These are phyloP conservation scores for Chrysolina oricalcia DNA, from an alignment of 2,888 invertebrate species.

Conservation along the genomic window DNA sequence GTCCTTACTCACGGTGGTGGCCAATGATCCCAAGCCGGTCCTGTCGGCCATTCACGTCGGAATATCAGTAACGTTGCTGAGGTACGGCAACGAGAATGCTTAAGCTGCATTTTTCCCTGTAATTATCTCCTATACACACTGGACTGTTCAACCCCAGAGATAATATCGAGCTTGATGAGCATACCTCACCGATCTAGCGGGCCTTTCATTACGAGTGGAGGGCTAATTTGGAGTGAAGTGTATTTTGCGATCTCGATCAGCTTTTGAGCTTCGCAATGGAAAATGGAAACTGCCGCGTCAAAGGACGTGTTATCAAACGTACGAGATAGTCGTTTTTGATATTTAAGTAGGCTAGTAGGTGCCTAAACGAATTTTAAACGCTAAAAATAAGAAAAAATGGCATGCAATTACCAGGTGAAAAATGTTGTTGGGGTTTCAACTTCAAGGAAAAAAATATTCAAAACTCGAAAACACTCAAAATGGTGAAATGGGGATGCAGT, in stretches of 20 bases:
- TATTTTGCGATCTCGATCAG: constrained; percentile 10
- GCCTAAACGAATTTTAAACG: too few species aligned
- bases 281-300: background rate
- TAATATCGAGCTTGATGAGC: constrained; percentile 44
- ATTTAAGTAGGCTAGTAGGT: too few species aligned
- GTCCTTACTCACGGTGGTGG: too few species aligned
- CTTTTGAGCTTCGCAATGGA: background rate
- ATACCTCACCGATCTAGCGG: constrained; percentile 39
- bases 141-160: constrained; percentile 37
- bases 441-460: too few species aligned
- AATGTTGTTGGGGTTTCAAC: too few species aligned
- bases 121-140: constrained; percentile 45
- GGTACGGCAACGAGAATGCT: constrained; percentile 23
- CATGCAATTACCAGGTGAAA: too few species aligned
- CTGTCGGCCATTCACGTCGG: background rate
- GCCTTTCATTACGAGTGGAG: constrained; percentile 37
- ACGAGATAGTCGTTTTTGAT: too few species aligned
- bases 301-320: too few species aligned
- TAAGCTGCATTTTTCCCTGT: constrained; percentile 46
- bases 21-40: background rate
- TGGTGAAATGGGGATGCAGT: too few species aligned
- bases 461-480: too few species aligned
- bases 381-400: too few species aligned
- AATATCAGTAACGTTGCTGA: constrained; percentile 3
- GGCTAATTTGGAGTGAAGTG: constrained; percentile 19